Base-by-base conservation (phyloP, 1,140 invertebrate genomes). In the Prorops nasuta region DNA sequence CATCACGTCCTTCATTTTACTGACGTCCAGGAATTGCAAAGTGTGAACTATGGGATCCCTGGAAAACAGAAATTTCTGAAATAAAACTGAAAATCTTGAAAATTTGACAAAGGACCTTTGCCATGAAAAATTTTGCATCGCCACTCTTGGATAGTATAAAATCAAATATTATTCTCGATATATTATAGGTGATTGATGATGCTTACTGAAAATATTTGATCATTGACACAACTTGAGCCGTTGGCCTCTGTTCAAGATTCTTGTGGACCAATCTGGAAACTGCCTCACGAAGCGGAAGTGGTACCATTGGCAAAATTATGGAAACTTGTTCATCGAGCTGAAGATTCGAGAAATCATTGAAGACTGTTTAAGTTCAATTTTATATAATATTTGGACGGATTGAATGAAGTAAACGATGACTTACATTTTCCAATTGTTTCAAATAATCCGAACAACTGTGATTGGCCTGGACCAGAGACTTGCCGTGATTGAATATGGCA, bases 351-450 rank as follows among this genome's bases (percentile, higher is more conserved):
- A 48, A 48, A n/a, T 28, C 10, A 28, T 28, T 28, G 10, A 28
- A 28, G 4, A 6, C 24, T 10, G 4, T 28, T 28, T 10, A 10
- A 28, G 10, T 28, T n/a, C n/a, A 28, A 6, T 28, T 28, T 28
- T 28, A 28, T 28, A 22, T 42, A 4, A 15, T n/a, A 36, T 16
- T 32, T 37, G n/a, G n/a, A n/a, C n/a, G n/a, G n/a, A n/a, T n/a
- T 48, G 16, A 35, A 43, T 14, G 22, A 38, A 21, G 17, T 54
- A 16, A 28, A 42, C 19, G 7, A 60, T n/a, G n/a, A 84, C 87
- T 86, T 79, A 98, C 95, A 79, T 83, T 79, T 73, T 97, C 94
- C 20, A 96, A 75, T 79, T 96, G 93, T 74, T 94, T 96, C 50
- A 86, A 76, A 76, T 98, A 98, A 35, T 86, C 83, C 35, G 90